Base-by-base conservation (phyloP, 1,140 invertebrate genomes). In the Nomia melanderi region DNA sequence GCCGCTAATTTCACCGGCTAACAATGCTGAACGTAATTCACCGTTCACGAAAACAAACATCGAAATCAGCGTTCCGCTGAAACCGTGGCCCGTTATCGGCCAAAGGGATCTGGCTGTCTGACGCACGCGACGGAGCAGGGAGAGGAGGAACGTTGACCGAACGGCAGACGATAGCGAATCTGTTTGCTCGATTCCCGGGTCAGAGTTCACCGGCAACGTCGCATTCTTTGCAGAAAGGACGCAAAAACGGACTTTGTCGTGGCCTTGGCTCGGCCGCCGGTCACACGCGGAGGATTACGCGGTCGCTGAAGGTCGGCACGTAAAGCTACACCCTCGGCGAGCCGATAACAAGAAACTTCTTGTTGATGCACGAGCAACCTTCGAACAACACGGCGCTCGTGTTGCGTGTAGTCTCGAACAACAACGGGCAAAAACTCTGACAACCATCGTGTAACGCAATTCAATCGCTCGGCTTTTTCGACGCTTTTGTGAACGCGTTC, bases 181-280 rank as follows among this genome's bases (percentile, higher is more conserved):
- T 86, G 84, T 85, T 88, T 89, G 64, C 69, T 82, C 33, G 74
- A 79, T 81, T 64, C 41, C 39, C 47, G 20, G 85, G 84, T 88
- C 88, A 83, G 85, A 88, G 88, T 78, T 86, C 82, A 20, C 12
- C 25, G 17, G n/a, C 8, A 14, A 1, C 20, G 14, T 7, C 11
- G 5, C 25, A 65, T 63, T 54, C 63, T 31, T 71, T 47, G 41
- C 33, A 69, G 74, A 66, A 73, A 69, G 77, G 63, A 57, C 78
- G 56, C 64, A 56, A 54, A 77, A 74, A 47, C 86, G 88, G 82
- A 90, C 85, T 90, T 87, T 89, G 84, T n/a, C 83, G 86, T 88
- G 82, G 79, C 86, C 87, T 88, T 87, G 87, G n/a, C 39, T 17
- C 25, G 20, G 12, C n/a, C n/a, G n/a, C n/a, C n/a, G n/a, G n/a